A percentile compares a stretch with the other conserved stretches of the same genome.
phyloP scores from a whole-genome alignment of 2,888 invertebrate species.

The Ormyrus labotus region DNA sequence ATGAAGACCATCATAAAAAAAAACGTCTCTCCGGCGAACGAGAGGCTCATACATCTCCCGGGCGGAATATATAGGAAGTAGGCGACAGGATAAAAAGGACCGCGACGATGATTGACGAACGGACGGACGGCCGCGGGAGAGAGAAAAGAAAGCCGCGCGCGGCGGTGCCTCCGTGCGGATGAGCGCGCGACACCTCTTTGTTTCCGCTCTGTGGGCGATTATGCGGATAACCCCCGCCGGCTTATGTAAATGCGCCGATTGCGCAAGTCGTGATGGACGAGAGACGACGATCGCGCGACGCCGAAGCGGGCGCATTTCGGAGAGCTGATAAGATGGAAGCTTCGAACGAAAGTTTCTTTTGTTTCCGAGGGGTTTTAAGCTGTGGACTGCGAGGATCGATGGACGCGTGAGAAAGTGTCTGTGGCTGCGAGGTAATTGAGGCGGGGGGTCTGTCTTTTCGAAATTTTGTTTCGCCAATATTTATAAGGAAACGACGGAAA shows the following conservation, averaged over 20 bases:
- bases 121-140: conserved; percentile 8
- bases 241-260: conserved; percentile 39
- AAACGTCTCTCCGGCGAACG: neutral
- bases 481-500: no score
- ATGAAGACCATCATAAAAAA: neutral
- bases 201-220: conserved; percentile 38
- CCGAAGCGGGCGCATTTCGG: neutral
- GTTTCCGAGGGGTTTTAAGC: no score
- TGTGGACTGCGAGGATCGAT: no score
- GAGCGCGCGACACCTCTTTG: conserved; percentile 43
- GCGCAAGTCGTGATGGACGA: conserved; percentile 16
- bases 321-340: no score
- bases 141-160: conserved; percentile 30
- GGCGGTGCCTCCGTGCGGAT: neutral
- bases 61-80: neutral
- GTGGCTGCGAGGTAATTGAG: no score
- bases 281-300: neutral
- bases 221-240: no score
- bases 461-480: no score
- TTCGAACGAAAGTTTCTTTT: no score
- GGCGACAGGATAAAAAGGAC: neutral
- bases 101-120: conserved; percentile 28
- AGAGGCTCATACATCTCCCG: neutral
- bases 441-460: no score
- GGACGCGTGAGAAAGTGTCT: no score